Evolutionary conservation across 2,113 vertebrate genomes (phyloP), one percentile per base, ranked within the genome.

Genomic region (Oriolus oriolus): DNA sequence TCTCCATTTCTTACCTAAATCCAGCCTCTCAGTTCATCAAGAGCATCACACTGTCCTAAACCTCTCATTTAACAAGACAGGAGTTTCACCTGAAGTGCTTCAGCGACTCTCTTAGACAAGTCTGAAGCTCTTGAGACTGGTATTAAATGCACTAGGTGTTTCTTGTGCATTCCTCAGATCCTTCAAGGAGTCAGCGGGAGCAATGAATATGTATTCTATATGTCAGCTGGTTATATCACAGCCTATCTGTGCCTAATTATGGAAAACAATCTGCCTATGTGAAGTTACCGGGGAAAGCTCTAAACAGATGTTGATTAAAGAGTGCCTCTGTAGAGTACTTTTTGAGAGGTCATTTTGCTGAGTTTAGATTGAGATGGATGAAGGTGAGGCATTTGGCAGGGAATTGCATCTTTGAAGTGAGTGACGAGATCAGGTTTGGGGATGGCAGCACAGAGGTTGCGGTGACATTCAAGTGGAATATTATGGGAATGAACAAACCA

Each of bases 201-300:
- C 95, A 97, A 97, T 96, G 94, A 96, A 96, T 95, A 97, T 96
- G 95, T 93, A 96, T 96, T 95, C 95, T 95, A 90, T 90, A 91
- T 96, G 90, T 96, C 91, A 96, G 93, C 91, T 96, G 94, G 93
- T 96, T 94, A 78, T 91, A 91, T 97, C 93, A 90, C 54, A 91
- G 79, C 84, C 65, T 89, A 94, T 91, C 89, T 50, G 73, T 65
- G 70, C 79, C 95, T 96, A 95, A 96, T 96, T 97, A 96, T 90
- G 91, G 96, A 95, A 97, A 96, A 97, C 87, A 97, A 84, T 91
- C 85, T 90, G 45, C 65, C 91, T 87, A 83, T 50, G 68, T 82
- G 90, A 89, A 95, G 80, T 95, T 95, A 96, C 95, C 94, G 2
- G 90, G 91, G 89, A 96, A 95, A 79, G 93, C 83, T 96, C 95